Conservation (phyloP, 2,888 invertebrate species). For the Disparrhopalites patrizii region DNA sequence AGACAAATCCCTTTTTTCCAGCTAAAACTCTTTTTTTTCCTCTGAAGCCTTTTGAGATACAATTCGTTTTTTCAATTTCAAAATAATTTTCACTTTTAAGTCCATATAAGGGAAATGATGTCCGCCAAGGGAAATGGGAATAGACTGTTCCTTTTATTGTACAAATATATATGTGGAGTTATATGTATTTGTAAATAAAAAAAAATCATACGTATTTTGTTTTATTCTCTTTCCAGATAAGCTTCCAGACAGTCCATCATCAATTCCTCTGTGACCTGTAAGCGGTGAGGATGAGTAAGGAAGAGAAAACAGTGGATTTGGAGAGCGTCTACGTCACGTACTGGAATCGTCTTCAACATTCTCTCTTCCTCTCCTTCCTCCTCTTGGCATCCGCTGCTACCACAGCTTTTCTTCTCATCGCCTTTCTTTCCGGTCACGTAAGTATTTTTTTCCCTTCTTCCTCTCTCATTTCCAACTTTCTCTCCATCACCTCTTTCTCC, state of each 20-base stretch:
- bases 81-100: too few relatives aligned
- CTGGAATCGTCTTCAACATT: conserved; percentile 68
- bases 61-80: too few relatives aligned
- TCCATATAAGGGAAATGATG: too few relatives aligned
- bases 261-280: neutral
- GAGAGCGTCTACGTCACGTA: conserved; percentile 68
- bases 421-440: conserved; percentile 47
- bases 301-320: conserved; percentile 56
- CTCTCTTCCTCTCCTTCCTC: conserved; percentile 69
- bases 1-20: too few relatives aligned
- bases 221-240: too few relatives aligned
- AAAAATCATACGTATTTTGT: too few relatives aligned
- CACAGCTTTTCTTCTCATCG: conserved; percentile 59
- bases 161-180: too few relatives aligned
- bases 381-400: conserved; percentile 63
- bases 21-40: too few relatives aligned
- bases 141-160: too few relatives aligned
- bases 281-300: conserved; percentile 37
- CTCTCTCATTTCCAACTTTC: neutral
- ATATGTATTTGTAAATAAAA: too few relatives aligned
- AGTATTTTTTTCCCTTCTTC: conserved; percentile 33
- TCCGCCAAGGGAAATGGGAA: too few relatives aligned
- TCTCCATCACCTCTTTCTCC: neutral
- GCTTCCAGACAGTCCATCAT: neutral
- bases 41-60: too few relatives aligned